phyloP scores from a whole-genome alignment of 2,888 invertebrate genomes.

The Nymphalis polychloros region DNA sequence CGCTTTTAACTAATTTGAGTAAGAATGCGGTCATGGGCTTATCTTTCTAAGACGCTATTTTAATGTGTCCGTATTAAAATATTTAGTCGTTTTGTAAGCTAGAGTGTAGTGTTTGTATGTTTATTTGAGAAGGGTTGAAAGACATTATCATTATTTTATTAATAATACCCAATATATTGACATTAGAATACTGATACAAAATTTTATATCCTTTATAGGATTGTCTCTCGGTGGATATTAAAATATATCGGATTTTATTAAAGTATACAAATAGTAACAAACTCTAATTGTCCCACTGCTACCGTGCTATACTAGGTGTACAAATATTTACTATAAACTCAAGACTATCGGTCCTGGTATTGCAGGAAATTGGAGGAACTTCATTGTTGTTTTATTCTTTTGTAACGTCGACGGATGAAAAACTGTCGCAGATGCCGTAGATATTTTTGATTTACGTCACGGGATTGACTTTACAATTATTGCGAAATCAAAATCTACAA shows the following conservation, averaged over 20 bases:
- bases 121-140: too few relatives aligned
- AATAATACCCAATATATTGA: too few relatives aligned
- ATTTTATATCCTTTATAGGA: too few relatives aligned
- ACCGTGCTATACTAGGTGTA: too few relatives aligned
- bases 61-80: neutral
- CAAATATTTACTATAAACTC: neutral
- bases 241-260: too few relatives aligned
- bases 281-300: too few relatives aligned
- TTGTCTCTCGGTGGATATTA: too few relatives aligned
- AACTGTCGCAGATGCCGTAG: neutral
- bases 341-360: neutral
- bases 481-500: too few relatives aligned
- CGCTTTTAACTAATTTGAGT: neutral
- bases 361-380: constrained; percentile 3
- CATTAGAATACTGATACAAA: too few relatives aligned
- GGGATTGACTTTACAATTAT: neutral
- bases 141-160: too few relatives aligned
- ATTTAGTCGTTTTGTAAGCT: neutral
- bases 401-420: neutral
- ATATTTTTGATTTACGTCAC: neutral
- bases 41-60: constrained; percentile 6
- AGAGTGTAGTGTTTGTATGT: too few relatives aligned
- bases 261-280: too few relatives aligned
- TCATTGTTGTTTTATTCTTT: neutral
- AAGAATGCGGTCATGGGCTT: constrained; percentile 7